Evolutionary conservation across 2,888 invertebrate genomes (phyloP), one percentile per base, ranked within the genome.

Genomic region (Drosophila neutralis): DNA sequence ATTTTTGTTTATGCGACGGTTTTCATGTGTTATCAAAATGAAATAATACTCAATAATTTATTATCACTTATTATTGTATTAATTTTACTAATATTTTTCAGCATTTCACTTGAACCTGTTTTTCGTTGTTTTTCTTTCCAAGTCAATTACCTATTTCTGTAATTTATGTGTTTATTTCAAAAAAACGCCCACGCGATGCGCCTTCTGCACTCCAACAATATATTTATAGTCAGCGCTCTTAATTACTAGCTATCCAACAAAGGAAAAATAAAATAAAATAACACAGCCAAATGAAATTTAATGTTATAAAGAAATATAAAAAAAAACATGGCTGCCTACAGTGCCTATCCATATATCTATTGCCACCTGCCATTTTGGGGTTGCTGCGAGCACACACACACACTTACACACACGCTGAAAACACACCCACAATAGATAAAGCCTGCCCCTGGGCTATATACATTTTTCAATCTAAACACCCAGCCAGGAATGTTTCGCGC

Each of bases 321-420:
- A 63, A 65, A 65, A 53, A 79, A 75, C 84, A 84, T 84, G 84
- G 87, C 83, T 83, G 73, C 73, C 79, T 82, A 89, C 73, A 75
- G 64, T 72, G 81, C 82, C 84, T 86, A 83, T 54, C 57, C 76
- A 80, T 79, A 62, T 80, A 83, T 71, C 63, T 76, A 83, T 83
- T 78, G 72, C 87, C 84, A 84, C 84, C 84, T 84, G 84, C 89
- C 89, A 82, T 89, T 86, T 84, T 82, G 84, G 84, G 84, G 89
- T 84, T 87, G 84, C 52, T 87, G 59, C 68, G 35, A 69, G 36
- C 45, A 61, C 64, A 72, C 51, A 69, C 66, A 36, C 36, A 64
- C 57, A 64, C 58, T 36, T 27, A 29, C 29, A 38, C 42, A 45
- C 62, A 31, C 60, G 51, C 24, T 45, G 21, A 11, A 52, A 64